Evolutionary conservation across 2,888 invertebrate species (phyloP).

Genomic region (Lordiphosa andalusiaca): DNA sequence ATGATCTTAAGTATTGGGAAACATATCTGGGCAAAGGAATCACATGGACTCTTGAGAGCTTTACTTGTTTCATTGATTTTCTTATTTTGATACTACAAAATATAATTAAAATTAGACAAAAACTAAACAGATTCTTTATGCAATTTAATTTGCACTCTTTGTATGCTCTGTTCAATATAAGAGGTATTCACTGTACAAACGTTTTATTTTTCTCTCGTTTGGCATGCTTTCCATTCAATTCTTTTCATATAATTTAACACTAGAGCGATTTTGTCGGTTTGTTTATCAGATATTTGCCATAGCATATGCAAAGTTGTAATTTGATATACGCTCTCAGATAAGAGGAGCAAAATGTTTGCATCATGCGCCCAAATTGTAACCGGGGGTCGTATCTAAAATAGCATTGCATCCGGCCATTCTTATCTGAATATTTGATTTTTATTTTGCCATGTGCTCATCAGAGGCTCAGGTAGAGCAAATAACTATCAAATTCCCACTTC

Average conservation of each 20-base stretch:
- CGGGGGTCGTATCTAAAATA: neutral
- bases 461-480: slow-evolving; percentile 29
- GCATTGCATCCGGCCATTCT: slow-evolving; percentile 40
- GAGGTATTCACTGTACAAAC: slow-evolving; percentile 1
- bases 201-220: neutral
- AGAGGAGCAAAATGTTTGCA: slow-evolving; percentile 29
- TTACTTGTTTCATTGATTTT: too few relatives aligned
- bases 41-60: too few relatives aligned
- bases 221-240: neutral
- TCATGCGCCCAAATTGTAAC: slow-evolving; percentile 29
- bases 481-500: slow-evolving; percentile 44
- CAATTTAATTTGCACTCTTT: slow-evolving; percentile 21
- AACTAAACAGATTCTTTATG: too few relatives aligned
- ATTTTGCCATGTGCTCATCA: slow-evolving; percentile 53
- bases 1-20: too few relatives aligned
- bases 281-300: slow-evolving; percentile 55
- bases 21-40: too few relatives aligned
- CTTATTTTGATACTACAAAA: too few relatives aligned
- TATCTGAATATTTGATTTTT: slow-evolving; percentile 60
- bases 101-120: too few relatives aligned
- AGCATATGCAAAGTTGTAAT: slow-evolving; percentile 43
- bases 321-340: slow-evolving; percentile 63
- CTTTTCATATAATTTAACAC: slow-evolving; percentile 60
- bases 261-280: slow-evolving; percentile 63
- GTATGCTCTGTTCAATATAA: neutral